Evolutionary conservation across 2,888 invertebrate species (phyloP).

Genomic region (Syrphus vitripennis): DNA sequence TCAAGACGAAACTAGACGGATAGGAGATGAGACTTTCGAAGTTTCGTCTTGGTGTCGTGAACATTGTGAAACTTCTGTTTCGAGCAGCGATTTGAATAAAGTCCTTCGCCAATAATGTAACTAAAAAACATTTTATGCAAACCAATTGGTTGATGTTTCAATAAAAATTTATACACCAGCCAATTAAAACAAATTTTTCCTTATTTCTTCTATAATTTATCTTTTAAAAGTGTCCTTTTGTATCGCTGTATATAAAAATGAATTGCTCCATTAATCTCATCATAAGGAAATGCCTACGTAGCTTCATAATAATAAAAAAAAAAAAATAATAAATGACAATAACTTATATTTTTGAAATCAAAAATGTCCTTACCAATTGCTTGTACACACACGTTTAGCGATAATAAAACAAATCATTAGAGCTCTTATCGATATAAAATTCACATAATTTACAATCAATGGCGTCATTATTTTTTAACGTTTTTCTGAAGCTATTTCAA

Average conservation of each 20-base stretch:
- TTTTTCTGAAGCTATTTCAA: conserved; percentile 12
- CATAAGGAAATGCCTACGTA: not conserved
- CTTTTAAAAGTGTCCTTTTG: not conserved
- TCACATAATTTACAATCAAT: conserved; percentile 12
- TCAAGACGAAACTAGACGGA: no score
- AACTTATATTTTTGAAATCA: not conserved
- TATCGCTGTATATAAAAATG: not conserved
- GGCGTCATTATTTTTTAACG: conserved; percentile 9
- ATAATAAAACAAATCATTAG: conserved; percentile 25
- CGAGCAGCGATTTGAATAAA: no score
- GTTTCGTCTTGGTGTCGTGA: no score
- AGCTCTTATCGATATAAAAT: not conserved
- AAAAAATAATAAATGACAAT: not conserved
- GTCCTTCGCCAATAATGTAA: no score
- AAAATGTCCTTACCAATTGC: conserved; percentile 6
- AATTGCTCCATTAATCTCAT: not conserved
- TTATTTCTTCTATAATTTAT: not conserved
- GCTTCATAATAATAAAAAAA: not conserved
- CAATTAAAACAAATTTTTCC: not conserved
- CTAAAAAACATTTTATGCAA: not conserved
- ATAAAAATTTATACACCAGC: not conserved
- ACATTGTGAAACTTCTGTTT: no score
- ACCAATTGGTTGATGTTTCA: not conserved
- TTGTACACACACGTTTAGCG: not conserved
- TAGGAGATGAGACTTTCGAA: no score